Conservation (phyloP, 2,888 invertebrate species). For the Leptinotarsa juncta region DNA sequence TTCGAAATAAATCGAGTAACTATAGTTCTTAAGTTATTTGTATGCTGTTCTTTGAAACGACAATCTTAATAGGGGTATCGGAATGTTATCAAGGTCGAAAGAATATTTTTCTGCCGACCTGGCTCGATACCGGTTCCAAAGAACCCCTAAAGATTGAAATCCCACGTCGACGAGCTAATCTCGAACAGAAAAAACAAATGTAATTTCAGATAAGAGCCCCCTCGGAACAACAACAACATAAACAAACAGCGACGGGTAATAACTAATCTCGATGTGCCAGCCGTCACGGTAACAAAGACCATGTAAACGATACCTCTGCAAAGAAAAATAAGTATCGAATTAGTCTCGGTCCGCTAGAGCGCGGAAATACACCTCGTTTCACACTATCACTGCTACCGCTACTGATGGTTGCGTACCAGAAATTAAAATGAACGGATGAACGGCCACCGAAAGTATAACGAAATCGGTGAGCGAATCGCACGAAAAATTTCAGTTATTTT, state of each 20-base stretch:
- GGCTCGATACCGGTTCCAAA: no score
- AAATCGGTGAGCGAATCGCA: conserved; percentile 1
- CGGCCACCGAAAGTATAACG: conserved; percentile 3
- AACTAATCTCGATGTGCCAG: conserved; percentile 31
- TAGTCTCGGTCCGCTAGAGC: conserved; percentile 62
- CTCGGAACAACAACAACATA: conserved; percentile 1
- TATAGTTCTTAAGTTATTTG: no score
- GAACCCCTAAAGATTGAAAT: no score
- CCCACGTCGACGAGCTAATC: background rate
- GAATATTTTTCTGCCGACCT: no score
- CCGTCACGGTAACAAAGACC: conserved; percentile 58
- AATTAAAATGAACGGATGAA: conserved; percentile 16
- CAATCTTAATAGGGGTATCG: no score
- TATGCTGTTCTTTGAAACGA: no score
- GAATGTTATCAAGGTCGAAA: no score
- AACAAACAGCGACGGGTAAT: background rate
- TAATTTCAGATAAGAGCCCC: conserved; percentile 13
- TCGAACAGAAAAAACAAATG: background rate
- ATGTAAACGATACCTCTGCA: conserved; percentile 63
- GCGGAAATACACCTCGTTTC: conserved; percentile 65
- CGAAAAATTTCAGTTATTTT: background rate
- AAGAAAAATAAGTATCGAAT: conserved; percentile 63
- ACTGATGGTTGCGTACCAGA: conserved; percentile 45
- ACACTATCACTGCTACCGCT: conserved; percentile 59
- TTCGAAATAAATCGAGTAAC: no score